phyloP scores from a whole-genome alignment of 2,797 vertebrate species.

The Leptoclinus maculatus region DNA sequence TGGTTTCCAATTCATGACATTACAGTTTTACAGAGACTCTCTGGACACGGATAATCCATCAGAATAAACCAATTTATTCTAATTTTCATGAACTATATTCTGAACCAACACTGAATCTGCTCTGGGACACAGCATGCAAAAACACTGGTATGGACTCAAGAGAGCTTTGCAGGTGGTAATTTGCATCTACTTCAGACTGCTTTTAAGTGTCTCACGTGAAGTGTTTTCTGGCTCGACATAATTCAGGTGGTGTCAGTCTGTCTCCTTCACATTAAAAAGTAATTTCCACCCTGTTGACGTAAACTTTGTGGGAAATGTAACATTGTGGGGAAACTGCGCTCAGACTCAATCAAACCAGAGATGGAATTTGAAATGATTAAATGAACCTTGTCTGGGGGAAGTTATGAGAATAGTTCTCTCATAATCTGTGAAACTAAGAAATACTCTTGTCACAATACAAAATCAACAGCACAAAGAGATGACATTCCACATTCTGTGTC shows the following conservation, averaged over 20 bases:
- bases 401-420: constrained; percentile 17
- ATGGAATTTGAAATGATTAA: constrained; percentile 47
- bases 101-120: background rate
- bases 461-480: constrained; percentile 15
- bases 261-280: constrained; percentile 24
- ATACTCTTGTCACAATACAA: constrained; percentile 11
- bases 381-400: constrained; percentile 31
- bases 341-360: constrained; percentile 38
- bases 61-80: background rate
- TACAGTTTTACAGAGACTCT: background rate
- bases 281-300: constrained; percentile 27
- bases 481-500: background rate
- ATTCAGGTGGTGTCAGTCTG: constrained; percentile 10
- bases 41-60: constrained; percentile 11
- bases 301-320: constrained; percentile 35
- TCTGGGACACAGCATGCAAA: constrained; percentile 18
- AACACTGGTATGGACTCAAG: background rate
- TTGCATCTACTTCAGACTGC: constrained; percentile 50
- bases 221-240: constrained; percentile 19
- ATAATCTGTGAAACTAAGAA: constrained; percentile 28
- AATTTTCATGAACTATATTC: background rate
- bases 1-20: background rate
- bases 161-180: constrained; percentile 28
- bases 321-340: constrained; percentile 26
- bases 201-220: constrained; percentile 37